Conservation (phyloP, 2,888 invertebrate species). For the Sericinus montela region DNA sequence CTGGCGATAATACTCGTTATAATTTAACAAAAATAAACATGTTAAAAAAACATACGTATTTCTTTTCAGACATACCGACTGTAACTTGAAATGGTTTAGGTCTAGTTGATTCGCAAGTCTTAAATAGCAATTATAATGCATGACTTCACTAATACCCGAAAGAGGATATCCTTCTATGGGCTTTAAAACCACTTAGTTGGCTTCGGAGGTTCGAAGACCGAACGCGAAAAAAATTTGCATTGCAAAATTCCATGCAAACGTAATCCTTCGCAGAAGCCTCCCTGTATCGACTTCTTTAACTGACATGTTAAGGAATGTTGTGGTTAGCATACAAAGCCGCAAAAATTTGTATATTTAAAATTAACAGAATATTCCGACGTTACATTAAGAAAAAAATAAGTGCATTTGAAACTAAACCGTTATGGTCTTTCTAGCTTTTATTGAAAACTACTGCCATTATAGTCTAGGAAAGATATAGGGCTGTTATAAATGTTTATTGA, state of each 20-base stretch:
- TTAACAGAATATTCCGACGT: neutral
- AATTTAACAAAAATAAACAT: no score
- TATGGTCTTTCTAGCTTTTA: no score
- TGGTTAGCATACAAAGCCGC: no score
- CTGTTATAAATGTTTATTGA: no score
- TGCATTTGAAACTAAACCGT: no score
- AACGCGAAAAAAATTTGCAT: constrained; percentile 42
- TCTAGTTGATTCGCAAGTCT: constrained; percentile 17
- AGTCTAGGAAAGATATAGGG: no score
- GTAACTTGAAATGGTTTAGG: neutral
- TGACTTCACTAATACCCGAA: constrained; percentile 32
- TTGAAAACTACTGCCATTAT: no score
- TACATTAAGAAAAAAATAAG: neutral
- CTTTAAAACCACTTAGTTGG: constrained; percentile 29
- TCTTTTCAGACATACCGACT: no score
- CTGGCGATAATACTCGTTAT: no score
- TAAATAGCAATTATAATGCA: constrained; percentile 20
- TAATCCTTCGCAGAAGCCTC: constrained; percentile 57
- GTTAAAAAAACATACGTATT: no score
- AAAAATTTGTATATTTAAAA: no score
- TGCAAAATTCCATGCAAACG: constrained; percentile 24
- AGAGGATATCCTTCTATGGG: constrained; percentile 37
- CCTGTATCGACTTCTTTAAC: constrained; percentile 45
- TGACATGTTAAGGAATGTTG: constrained; percentile 26
- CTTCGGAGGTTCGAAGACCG: constrained; percentile 35